phyloP scores from a whole-genome alignment of 1,140 invertebrate genomes.

The Diabrotica virgifera region DNA sequence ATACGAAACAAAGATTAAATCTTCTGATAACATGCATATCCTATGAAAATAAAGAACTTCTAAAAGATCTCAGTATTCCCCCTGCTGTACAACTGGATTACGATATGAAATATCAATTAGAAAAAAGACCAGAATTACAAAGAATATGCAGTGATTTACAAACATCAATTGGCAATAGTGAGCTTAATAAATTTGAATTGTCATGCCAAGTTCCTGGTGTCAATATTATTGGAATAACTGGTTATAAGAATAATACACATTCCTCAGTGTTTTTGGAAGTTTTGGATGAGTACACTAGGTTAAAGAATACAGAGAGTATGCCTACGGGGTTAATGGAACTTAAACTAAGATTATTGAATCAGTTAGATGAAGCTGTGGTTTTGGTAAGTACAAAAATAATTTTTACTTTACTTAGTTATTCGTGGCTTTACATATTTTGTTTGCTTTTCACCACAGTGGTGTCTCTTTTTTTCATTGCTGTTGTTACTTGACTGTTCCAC shows the following conservation, averaged over 20 bases:
- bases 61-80: constrained; percentile 31
- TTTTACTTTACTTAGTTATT: too few species aligned
- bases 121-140: constrained; percentile 34
- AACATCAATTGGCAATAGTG: neutral
- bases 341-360: constrained; percentile 41
- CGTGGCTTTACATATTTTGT: too few species aligned
- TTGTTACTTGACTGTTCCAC: too few species aligned
- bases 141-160: constrained; percentile 22
- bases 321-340: constrained; percentile 42
- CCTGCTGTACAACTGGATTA: constrained; percentile 6
- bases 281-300: constrained; percentile 39
- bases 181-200: constrained; percentile 32
- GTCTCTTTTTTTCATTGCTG: too few species aligned
- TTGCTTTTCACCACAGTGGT: too few species aligned
- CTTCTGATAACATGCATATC: constrained; percentile 40
- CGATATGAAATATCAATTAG: constrained; percentile 31
- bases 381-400: constrained; percentile 32
- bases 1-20: constrained; percentile 37
- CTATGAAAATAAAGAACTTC: constrained; percentile 39
- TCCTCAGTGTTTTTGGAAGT: constrained; percentile 44
- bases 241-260: constrained; percentile 39
- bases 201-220: constrained; percentile 41
- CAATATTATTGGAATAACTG: constrained; percentile 44
- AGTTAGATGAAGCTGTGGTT: constrained; percentile 37
- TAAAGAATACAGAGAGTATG: constrained; percentile 39